Evolutionary conservation across 1,140 invertebrate genomes (phyloP).

Genomic region (Adoxophyes honmai): DNA sequence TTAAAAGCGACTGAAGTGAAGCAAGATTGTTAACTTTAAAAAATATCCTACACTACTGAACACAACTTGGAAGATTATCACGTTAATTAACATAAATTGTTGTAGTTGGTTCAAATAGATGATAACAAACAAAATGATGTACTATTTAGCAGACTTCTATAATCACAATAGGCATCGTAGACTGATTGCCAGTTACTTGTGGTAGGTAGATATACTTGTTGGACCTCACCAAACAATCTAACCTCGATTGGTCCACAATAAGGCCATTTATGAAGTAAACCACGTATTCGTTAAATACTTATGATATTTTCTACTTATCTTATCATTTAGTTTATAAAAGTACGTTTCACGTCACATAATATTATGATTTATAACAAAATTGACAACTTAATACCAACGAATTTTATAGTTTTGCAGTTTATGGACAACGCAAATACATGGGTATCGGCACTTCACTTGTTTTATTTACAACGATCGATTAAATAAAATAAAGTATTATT

Average conservation of each 20-base stretch:
- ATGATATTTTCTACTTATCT: background rate
- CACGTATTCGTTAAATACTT: slow-evolving; percentile 2
- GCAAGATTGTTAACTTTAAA: slow-evolving; percentile 3
- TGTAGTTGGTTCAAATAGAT: slow-evolving; percentile 15
- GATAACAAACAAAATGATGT: slow-evolving; percentile 19
- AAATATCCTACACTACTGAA: slow-evolving; percentile 30
- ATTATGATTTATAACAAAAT: background rate
- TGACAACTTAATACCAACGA: slow-evolving; percentile 17
- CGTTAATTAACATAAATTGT: slow-evolving; percentile 18
- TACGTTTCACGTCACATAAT: slow-evolving; percentile 4
- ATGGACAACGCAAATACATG: slow-evolving; percentile 20
- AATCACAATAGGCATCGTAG: slow-evolving; percentile 14
- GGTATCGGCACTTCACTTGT: slow-evolving; percentile 20
- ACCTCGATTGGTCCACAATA: slow-evolving; percentile 60
- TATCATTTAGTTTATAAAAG: slow-evolving; percentile 8
- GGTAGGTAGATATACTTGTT: slow-evolving; percentile 19
- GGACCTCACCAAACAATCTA: slow-evolving; percentile 38
- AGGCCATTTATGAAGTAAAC: slow-evolving; percentile 37
- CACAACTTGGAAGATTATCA: slow-evolving; percentile 34
- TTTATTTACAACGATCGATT: background rate
- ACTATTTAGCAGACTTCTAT: slow-evolving; percentile 26
- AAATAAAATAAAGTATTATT: slow-evolving; percentile 26
- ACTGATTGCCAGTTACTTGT: background rate
- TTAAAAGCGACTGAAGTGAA: background rate
- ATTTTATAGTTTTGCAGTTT: slow-evolving; percentile 40